Percentiles rank a stretch among this genome's conserved stretches.
Evolutionary conservation across 2,888 invertebrate genomes (phyloP).

Genomic region (Scrobipalpa costella): DNA sequence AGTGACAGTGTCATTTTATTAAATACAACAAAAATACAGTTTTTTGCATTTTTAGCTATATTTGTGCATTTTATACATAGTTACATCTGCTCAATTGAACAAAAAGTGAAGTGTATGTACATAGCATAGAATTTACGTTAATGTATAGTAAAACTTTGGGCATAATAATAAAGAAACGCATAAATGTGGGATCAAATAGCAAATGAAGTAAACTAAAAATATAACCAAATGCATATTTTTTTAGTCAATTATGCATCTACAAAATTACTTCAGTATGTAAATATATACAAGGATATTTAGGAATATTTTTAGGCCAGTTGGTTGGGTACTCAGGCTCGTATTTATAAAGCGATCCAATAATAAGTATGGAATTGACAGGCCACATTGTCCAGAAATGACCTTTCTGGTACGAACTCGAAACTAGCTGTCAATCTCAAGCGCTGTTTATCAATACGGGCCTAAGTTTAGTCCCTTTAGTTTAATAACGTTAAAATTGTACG

Average conservation of each 20-base stretch:
- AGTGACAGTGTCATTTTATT: neutral
- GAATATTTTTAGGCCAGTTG: constrained; percentile 5
- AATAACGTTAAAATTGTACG: constrained; percentile 15
- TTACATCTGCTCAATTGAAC: constrained; percentile 53
- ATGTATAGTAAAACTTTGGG: neutral
- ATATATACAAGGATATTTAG: neutral
- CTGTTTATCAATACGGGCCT: too few species aligned
- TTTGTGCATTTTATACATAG: constrained; percentile 46
- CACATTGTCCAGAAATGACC: too few species aligned
- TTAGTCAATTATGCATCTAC: constrained; percentile 1
- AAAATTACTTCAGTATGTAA: neutral
- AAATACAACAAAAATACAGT: neutral
- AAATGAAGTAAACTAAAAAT: constrained; percentile 8
- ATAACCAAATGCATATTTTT: constrained; percentile 21
- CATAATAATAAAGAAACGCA: constrained; percentile 18
- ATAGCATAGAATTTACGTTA: constrained; percentile 25
- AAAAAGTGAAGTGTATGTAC: constrained; percentile 35
- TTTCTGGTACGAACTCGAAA: too few species aligned
- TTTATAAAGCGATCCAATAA: too few species aligned
- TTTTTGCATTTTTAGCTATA: constrained; percentile 43
- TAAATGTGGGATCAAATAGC: constrained; percentile 24
- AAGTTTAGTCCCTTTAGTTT: neutral
- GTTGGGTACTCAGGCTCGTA: neutral
- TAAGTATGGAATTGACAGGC: neutral
- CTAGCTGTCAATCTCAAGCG: too few species aligned